Evolutionary conservation across 2,113 vertebrate genomes (phyloP), one percentile per base, ranked within the genome.

Genomic region (Saccopteryx bilineata): DNA sequence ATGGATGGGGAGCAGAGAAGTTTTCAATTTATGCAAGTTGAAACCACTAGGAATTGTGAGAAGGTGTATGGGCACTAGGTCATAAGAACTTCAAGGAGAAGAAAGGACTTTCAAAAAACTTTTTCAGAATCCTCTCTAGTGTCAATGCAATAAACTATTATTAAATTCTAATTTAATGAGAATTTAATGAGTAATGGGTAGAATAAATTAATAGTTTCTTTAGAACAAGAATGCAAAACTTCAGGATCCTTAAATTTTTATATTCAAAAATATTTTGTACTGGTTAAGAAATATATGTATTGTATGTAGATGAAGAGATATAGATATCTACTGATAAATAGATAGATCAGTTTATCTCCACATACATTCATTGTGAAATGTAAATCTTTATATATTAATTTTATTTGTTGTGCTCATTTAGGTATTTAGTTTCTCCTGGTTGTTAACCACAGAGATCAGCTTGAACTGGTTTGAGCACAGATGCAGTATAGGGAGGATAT

Each of bases 91-190:
- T 81, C 23, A 86, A 82, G 58, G 74, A 58, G 39, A 65, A 83
- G 33, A 66, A 63, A 82, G 26, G 3, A 50, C 46, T 94, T 94
- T 68, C 2, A 54, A 71, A 7, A 92, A 74, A 69, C 9, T 72
- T n/a, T 2, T 28, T 89, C 68, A 69, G 81, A 87, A 87, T 86
- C 48, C 26, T 90, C 13, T 88, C 84, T 93, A 31, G 9, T 80
- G 23, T 94, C 61, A 33, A 24, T 83, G 14, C 12, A 91, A 81
- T 31, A 89, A 74, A 76, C 39, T 79, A 33, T 86, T 85, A 87
- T 15, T 95, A 93, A 93, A 87, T 90, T 87, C 90, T 82, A 81
- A 93, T 93, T 90, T 87, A 87, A 60, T 90, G 24, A 56, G 24
- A 81, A 93, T 93, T 90, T 87, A 87, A 60, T 90, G 24, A 56